phyloP scores from a whole-genome alignment of 1,140 invertebrate genomes.

The Dysdera silvatica region DNA sequence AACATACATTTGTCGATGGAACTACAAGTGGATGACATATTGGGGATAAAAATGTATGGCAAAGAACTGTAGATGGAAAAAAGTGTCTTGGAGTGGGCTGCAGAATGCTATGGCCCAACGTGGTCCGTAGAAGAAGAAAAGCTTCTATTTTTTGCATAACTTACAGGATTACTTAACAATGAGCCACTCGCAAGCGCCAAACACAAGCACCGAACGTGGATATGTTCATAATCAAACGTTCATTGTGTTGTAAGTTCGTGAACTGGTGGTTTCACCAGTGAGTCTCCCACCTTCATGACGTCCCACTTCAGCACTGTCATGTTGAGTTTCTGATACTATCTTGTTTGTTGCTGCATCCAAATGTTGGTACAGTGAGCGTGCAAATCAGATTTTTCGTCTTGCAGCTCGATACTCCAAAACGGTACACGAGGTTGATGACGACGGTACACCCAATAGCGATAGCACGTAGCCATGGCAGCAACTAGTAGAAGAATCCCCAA shows the following conservation, averaged over 20 bases:
- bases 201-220: no score
- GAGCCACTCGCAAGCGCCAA: no score
- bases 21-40: no score
- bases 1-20: no score
- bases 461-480: slow-evolving; percentile 26
- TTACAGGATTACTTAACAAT: no score
- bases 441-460: slow-evolving; percentile 25
- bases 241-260: slow-evolving; percentile 24
- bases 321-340: background rate
- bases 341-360: slow-evolving; percentile 24
- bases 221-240: slow-evolving; percentile 22
- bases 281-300: slow-evolving; percentile 5
- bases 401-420: slow-evolving; percentile 29
- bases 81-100: no score
- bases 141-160: no score
- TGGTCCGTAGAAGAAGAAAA: no score
- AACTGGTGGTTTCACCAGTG: slow-evolving; percentile 8
- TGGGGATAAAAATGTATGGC: no score
- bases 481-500: slow-evolving; percentile 27
- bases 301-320: background rate
- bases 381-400: slow-evolving; percentile 20
- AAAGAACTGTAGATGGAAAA: no score
- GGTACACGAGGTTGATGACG: slow-evolving; percentile 25
- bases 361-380: slow-evolving; percentile 28
- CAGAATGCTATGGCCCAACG: no score